Base-by-base conservation (phyloP, 2,797 vertebrate species). In the Arremon aurantiirostris region DNA sequence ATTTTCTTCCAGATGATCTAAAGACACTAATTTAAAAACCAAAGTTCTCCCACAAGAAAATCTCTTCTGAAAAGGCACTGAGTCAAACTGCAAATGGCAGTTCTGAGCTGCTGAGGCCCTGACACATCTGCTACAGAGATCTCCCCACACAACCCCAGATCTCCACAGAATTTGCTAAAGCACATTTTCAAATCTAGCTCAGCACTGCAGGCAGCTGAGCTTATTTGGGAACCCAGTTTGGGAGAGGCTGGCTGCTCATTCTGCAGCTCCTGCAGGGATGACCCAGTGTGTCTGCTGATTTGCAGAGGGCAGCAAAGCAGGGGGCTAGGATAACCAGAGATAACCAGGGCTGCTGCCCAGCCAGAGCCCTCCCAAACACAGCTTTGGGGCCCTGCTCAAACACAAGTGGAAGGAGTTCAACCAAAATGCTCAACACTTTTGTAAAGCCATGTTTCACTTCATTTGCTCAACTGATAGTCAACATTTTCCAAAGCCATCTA, bases 1-100 rank as follows among this genome's bases (percentile, higher is more conserved):
- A 55, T 82, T 82, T 91, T 63, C 63, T 89, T 95, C 37, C n/a
- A 75, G 17, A 78, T 77, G 42, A 94, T 93, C 61, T 68, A 55
- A 91, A 56, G 27, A 53, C 50, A 76, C 15, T 0, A 1, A 77
- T 68, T 76, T 80, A 82, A 94, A 94, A 90, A 77, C 27, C 41
- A 22, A 91, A 78, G 56, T 65, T 34, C 27, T 89, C 64, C 76
- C 76, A 75, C 72, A 71, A 64, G 61, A 91, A 65, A 93, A 77
- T 73, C 53, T 77, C 79, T 44, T 37, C 46, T 85, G 46, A 83
- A 87, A 89, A 91, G 14, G 7, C 35, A 34, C 44, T 8, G 3
- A 41, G 46, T 91, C 56, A 81, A 85, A 85, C 64, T 63, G 76
- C 46, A 89, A 95, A 95, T 57, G 63, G 68, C 65, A 89, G 53